Conservation (phyloP, 2,888 invertebrate species). For the Ptychoptera albimana region DNA sequence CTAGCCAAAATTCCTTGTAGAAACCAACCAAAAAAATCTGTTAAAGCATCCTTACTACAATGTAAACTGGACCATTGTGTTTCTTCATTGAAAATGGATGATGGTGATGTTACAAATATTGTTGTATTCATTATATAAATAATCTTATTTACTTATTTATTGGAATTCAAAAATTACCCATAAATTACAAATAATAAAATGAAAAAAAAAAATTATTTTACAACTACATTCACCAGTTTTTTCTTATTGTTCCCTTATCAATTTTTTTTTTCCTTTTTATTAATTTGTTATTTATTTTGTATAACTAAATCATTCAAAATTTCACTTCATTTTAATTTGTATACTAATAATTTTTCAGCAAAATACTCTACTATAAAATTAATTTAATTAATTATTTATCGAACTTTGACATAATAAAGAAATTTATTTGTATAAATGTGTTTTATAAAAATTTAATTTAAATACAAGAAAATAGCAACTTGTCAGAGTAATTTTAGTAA, state of each 20-base stretch:
- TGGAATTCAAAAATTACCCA: not conserved
- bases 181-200: not conserved
- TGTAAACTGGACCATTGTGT: constrained; percentile 35
- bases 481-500: not conserved
- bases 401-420: not conserved
- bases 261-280: too few species aligned
- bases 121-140: too few species aligned
- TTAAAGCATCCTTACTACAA: constrained; percentile 53
- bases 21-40: constrained; percentile 58
- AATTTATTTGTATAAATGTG: not conserved
- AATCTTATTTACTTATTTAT: too few species aligned
- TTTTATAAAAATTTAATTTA: too few species aligned
- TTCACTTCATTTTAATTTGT: too few species aligned
- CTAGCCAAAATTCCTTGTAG: constrained; percentile 51
- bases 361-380: too few species aligned
- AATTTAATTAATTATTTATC: too few species aligned
- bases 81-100: constrained; percentile 4
- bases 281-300: too few species aligned
- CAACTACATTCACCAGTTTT: not conserved
- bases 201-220: not conserved
- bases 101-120: not conserved
- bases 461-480: not conserved
- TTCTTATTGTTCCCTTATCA: too few species aligned
- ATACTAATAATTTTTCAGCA: too few species aligned
- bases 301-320: too few species aligned